Evolutionary conservation across 2,113 vertebrate species (phyloP).

Genomic region (Microcebus griseorufus): DNA sequence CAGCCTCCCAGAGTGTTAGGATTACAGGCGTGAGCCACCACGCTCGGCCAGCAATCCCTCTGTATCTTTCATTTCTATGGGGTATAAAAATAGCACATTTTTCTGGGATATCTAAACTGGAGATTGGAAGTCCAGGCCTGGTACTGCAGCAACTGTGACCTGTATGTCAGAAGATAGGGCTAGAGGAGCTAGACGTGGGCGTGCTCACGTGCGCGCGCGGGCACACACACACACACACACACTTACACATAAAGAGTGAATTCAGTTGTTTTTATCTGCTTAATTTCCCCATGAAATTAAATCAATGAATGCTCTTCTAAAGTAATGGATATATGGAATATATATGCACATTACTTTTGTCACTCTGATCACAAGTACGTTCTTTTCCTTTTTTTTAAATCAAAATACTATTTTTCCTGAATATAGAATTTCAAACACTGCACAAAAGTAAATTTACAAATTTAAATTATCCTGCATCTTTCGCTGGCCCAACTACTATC

Average conservation of each 20-base stretch:
- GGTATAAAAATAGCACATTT: neutral
- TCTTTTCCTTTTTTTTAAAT: neutral
- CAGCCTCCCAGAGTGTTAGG: no score
- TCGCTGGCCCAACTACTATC: neutral
- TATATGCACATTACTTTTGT: neutral
- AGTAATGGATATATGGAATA: neutral
- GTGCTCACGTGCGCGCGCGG: accelerated
- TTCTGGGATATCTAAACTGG: neutral
- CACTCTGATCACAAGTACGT: neutral
- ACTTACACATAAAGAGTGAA: no score
- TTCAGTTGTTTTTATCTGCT: neutral
- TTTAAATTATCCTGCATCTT: neutral
- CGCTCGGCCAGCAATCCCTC: neutral
- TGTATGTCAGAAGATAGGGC: no score
- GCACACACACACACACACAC: no score
- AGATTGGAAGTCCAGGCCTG: no score
- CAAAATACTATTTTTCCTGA: neutral
- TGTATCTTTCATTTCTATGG: neutral
- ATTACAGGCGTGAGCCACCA: no score
- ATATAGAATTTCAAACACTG: neutral
- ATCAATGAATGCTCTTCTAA: neutral
- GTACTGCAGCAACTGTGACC: no score
- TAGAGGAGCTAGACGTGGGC: no score
- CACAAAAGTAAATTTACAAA: neutral
- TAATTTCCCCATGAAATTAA: neutral